phyloP scores from a whole-genome alignment of 2,888 invertebrate species.

The Tryphoninae sp. region DNA sequence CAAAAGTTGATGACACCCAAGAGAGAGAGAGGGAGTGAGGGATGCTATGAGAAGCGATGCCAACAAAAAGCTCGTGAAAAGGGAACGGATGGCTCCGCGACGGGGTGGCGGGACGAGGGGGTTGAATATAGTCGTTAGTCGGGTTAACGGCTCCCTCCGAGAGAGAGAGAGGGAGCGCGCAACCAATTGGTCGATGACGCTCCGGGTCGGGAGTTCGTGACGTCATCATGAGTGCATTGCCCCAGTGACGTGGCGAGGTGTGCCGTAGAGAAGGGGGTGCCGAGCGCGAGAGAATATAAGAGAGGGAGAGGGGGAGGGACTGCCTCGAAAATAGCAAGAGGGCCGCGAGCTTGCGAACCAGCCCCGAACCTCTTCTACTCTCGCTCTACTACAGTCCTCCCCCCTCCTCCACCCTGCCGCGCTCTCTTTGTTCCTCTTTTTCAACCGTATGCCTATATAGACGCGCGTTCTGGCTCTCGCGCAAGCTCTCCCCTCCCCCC shows the following conservation, averaged over 20 bases:
- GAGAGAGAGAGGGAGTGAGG: neutral
- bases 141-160: conserved; percentile 76
- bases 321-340: conserved; percentile 64
- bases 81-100: conserved; percentile 36
- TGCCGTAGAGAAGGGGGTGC: conserved; percentile 69
- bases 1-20: conserved; percentile 1
- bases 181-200: conserved; percentile 79
- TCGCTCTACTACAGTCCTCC: conserved; percentile 31
- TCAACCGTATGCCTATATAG: conserved; percentile 47
- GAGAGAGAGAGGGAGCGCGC: conserved; percentile 36
- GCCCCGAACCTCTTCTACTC: conserved; percentile 51
- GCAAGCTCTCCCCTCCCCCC: conserved; percentile 46
- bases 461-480: conserved; percentile 47
- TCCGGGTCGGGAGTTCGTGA: conserved; percentile 73
- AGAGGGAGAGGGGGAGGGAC: conserved; percentile 46
- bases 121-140: conserved; percentile 61
- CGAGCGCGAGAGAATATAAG: conserved; percentile 41
- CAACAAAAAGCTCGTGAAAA: conserved; percentile 30
- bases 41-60: neutral
- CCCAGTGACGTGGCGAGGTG: conserved; percentile 76
- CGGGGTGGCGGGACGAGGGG: conserved; percentile 57
- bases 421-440: conserved; percentile 58
- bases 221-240: conserved; percentile 78
- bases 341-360: conserved; percentile 60
- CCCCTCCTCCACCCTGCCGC: conserved; percentile 41